These are phyloP conservation scores for Acridotheres tristis DNA, from an alignment of 2,797 vertebrate genomes.

Conservation along the genomic window DNA sequence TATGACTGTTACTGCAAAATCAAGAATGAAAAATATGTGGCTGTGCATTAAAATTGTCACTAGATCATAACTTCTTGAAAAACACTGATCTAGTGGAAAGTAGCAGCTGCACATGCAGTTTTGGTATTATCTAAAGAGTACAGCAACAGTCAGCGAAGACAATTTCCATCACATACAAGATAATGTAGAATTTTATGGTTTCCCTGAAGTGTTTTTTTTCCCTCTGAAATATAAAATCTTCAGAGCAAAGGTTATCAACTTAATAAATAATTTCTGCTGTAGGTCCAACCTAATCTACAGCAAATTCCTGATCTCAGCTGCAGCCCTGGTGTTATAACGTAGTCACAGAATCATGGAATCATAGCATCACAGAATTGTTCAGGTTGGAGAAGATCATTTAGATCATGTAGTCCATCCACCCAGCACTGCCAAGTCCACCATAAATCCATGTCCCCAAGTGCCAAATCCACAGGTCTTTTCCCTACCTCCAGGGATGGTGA, in stretches of 20 bases:
- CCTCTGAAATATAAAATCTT: not conserved
- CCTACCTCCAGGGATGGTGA: too few relatives aligned
- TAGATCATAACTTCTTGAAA: not conserved
- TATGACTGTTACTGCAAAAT: not conserved
- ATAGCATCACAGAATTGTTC: not conserved
- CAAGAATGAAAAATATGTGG: not conserved
- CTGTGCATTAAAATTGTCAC: not conserved
- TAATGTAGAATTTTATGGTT: not conserved
- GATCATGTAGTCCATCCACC: not conserved
- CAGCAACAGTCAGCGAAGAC: not conserved
- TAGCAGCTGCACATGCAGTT: not conserved
- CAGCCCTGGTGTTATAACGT: not conserved
- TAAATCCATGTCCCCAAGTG: not conserved
- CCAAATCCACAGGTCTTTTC: not conserved
- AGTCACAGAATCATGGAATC: not conserved
- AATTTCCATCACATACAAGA: conserved; percentile 14
- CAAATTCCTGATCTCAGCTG: not conserved
- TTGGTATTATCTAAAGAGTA: not conserved
- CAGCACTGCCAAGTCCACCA: not conserved
- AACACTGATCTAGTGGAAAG: conserved; percentile 46
- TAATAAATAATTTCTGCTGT: not conserved
- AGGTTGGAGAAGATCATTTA: not conserved
- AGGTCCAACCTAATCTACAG: not conserved
- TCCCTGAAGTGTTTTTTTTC: not conserved
- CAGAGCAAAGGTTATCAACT: not conserved